Base-by-base conservation (phyloP, 2,888 invertebrate genomes). In the Amphiduros pacificus region DNA sequence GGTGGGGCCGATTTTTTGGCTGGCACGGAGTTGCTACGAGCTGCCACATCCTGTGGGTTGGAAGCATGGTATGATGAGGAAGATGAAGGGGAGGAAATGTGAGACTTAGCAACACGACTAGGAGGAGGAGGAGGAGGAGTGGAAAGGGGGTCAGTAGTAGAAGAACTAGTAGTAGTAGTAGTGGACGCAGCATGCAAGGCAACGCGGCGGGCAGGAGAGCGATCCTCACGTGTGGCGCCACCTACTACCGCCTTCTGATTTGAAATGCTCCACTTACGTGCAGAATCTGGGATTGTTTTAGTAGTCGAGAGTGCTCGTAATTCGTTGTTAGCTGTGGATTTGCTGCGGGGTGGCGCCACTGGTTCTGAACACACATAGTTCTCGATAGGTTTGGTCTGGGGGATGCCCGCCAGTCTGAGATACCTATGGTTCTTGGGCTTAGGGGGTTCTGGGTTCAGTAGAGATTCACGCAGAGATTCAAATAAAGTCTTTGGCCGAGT, bases 371-470 rank as follows among this genome's bases (percentile, higher is more conserved):
- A 49, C 9, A 48, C 48, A 27, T 61, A 66, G 32, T 61, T 31
- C 29, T 62, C 64, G 20, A 63, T 59, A 26, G 64, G 40, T 26
- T 41, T 41, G 2, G 51, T 55, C 28, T 59, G 44, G 28, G 66
- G 66, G 6, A 66, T 55, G 24, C 64, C 51, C 26, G 66, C 64
- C 26, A 66, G 55, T 14, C 59, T 31, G 29, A 57, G 11, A 36
- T 66, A 64, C 11, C 58, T 36, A 24, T 44, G 32, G 41, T 53
- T 53, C 44, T 55, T 62, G 11, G 57, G 40, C 52, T 57, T 32
- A 29, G 65, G 63, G 9, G 62, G 60, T 22, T 56, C 56, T 17
- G 58, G 59, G 26, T 57, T 60, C n/a, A 54, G 9, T 4, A 65
- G 40, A 48, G 50, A 53, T 29, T 65, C 40, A 11, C 50, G 31